Conservation (phyloP, 2,113 vertebrate genomes). For the western clawed frog (Xenopus tropicalis) region UCB_Xtro_10.0 CM004444.2:180203501-180204000, state of each 20-base stretch:
- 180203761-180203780: constrained; percentile 81
- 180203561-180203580: constrained; percentile 86
- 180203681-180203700: constrained; percentile 71
- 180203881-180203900: constrained; percentile 78
- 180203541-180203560: constrained; percentile 86
- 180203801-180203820: constrained; percentile 78
- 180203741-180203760: constrained; percentile 71
- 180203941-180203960: constrained; percentile 58
- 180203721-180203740: constrained; percentile 85
- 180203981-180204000: constrained; percentile 68
- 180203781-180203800: constrained; percentile 89
- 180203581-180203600: constrained; percentile 84
- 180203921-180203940: constrained; percentile 61
- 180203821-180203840: constrained; percentile 83
- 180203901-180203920: constrained; percentile 69
- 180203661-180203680: constrained; percentile 70
- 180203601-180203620: constrained; percentile 82
- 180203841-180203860: constrained; percentile 86
- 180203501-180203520: constrained; percentile 85
- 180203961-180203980: constrained; percentile 81
- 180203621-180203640: constrained; percentile 89
- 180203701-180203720: constrained; percentile 85
- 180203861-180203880: constrained; percentile 80
- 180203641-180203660: constrained; percentile 82
- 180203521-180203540: constrained; percentile 85